phyloP scores from a whole-genome alignment of 2,113 vertebrate genomes.

The Heteronetta atricapilla region DNA sequence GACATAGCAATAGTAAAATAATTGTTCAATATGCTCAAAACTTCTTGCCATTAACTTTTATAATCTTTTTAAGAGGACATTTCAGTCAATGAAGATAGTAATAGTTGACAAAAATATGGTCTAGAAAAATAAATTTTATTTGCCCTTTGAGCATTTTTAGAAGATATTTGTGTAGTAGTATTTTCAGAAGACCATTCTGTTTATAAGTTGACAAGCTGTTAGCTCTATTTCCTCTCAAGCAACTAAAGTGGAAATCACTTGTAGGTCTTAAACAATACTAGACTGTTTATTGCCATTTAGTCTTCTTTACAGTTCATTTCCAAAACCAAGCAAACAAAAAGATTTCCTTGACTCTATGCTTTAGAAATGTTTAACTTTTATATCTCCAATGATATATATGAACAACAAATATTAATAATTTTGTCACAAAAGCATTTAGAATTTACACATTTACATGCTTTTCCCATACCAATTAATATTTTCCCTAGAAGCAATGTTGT shows the following conservation, averaged over 20 bases:
- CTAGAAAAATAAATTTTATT: conserved; percentile 34
- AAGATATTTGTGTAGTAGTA: neutral
- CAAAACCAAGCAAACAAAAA: neutral
- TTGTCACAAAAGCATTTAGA: neutral
- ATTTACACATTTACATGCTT: neutral
- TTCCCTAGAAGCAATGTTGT: neutral
- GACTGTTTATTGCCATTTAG: neutral
- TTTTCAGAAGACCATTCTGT: conserved; percentile 23
- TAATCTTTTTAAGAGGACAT: conserved; percentile 11
- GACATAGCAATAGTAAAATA: neutral
- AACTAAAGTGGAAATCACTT: conserved; percentile 31
- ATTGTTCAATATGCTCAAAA: neutral
- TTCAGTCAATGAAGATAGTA: conserved; percentile 27
- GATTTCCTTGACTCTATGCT: neutral
- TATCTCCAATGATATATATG: conserved; percentile 1
- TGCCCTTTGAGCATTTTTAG: conserved; percentile 41
- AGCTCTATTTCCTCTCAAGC: conserved; percentile 45
- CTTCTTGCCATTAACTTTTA: conserved; percentile 53
- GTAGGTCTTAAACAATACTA: neutral
- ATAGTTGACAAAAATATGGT: conserved; percentile 20
- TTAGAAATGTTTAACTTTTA: neutral
- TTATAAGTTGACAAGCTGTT: conserved; percentile 45
- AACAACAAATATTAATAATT: conserved; percentile 53
- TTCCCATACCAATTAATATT: conserved; percentile 42
- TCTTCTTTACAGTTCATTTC: conserved; percentile 24